phyloP scores from a whole-genome alignment of 35 echinoderm and acorn worm genomes.

The Apostichopus parvimensis region DNA sequence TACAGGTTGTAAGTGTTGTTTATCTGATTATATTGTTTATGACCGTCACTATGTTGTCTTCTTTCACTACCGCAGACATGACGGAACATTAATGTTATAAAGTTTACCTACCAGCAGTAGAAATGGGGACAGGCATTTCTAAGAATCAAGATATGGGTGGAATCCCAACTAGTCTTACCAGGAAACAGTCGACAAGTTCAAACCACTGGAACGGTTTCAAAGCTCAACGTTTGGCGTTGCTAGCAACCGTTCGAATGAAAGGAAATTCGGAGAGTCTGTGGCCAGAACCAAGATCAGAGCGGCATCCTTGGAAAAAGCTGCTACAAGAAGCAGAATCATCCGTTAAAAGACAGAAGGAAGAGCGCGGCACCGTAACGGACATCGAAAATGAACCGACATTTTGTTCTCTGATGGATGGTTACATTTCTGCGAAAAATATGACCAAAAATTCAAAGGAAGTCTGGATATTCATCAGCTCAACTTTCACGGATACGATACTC shows the following conservation, averaged over 20 bases:
- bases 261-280: conserved; percentile 50
- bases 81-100: no score
- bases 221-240: conserved; percentile 43
- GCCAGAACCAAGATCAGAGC: conserved; percentile 58
- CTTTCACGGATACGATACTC: conserved; percentile 85
- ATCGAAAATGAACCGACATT: conserved; percentile 53
- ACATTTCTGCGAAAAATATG: conserved; percentile 48
- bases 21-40: no score
- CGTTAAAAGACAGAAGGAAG: conserved; percentile 52
- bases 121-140: conserved; percentile 16
- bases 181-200: background rate
- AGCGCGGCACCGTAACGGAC: background rate
- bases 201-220: conserved; percentile 29
- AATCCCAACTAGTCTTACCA: background rate
- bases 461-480: conserved; percentile 97
- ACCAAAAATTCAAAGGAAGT: conserved; percentile 60
- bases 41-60: no score
- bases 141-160: background rate
- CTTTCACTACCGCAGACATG: no score
- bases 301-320: conserved; percentile 79
- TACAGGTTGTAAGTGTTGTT: no score
- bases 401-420: conserved; percentile 59
- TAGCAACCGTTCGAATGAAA: conserved; percentile 60
- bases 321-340: conserved; percentile 60
- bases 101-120: no score